Percentiles rank a stretch among this genome's conserved stretches.
Conservation (phyloP, 2,888 invertebrate genomes). For the Mechanitis messenoides region DNA sequence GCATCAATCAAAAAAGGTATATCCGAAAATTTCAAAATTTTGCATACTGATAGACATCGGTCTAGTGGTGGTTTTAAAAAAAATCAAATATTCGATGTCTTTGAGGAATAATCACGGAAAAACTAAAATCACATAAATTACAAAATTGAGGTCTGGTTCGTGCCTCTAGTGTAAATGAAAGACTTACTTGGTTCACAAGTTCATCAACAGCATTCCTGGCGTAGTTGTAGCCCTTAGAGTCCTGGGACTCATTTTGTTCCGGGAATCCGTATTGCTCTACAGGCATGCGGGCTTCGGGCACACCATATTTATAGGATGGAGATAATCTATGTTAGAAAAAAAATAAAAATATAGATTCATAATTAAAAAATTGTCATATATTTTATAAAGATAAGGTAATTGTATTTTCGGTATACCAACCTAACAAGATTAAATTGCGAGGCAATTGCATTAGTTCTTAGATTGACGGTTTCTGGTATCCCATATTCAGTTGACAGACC, state of each 20-base stretch:
- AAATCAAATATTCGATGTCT: no score
- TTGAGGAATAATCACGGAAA: no score
- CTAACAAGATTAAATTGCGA: conserved; percentile 54
- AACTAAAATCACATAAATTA: neutral
- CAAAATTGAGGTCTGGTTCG: no score
- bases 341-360: neutral
- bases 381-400: no score
- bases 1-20: no score
- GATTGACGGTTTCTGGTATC: conserved; percentile 52
- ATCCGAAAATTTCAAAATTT: no score
- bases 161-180: no score
- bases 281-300: conserved; percentile 56
- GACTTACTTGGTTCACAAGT: conserved; percentile 48
- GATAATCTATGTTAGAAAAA: conserved; percentile 22
- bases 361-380: conserved; percentile 3
- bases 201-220: conserved; percentile 53
- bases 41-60: no score
- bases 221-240: conserved; percentile 50
- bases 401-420: conserved; percentile 29
- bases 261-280: conserved; percentile 65
- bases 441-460: conserved; percentile 53
- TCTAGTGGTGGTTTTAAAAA: no score
- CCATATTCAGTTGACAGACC: conserved; percentile 62
- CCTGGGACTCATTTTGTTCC: conserved; percentile 62
- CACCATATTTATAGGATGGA: conserved; percentile 50